Conservation (phyloP, 2,888 invertebrate species). For the Polyploca ridens region DNA sequence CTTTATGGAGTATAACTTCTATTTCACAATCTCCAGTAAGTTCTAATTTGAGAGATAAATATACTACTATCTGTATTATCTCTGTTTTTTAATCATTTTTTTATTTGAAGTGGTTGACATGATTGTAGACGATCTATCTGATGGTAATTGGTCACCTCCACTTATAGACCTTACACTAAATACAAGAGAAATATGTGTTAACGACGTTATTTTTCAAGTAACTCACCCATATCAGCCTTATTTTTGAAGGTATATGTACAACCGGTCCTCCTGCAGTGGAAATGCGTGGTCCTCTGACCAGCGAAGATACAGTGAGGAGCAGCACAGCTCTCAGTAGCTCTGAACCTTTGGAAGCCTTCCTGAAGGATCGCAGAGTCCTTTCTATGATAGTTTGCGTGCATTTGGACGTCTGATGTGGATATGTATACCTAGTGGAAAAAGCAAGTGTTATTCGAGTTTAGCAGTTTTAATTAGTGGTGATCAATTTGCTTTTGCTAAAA, state of each 20-base stretch:
- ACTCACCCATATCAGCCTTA: constrained; percentile 99
- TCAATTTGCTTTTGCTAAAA: too few relatives aligned
- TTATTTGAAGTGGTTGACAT: too few relatives aligned
- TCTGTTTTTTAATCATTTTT: too few relatives aligned
- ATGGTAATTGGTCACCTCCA: too few relatives aligned
- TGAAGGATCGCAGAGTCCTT: constrained; percentile 99
- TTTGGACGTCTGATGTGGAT: constrained; percentile 99
- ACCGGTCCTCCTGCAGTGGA: constrained; percentile 95
- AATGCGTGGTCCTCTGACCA: constrained; percentile 98
- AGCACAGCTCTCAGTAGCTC: constrained; percentile 98
- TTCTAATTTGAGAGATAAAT: too few relatives aligned
- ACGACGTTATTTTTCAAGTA: neutral
- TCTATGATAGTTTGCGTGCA: constrained; percentile 99
- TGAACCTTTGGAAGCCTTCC: constrained; percentile 98
- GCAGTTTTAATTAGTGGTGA: too few relatives aligned
- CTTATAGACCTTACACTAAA: neutral
- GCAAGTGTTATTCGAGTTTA: too few relatives aligned
- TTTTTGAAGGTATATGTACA: constrained; percentile 99
- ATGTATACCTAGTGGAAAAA: constrained; percentile 92
- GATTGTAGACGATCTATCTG: too few relatives aligned
- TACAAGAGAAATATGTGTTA: neutral
- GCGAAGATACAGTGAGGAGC: constrained; percentile 96
- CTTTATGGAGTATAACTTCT: too few relatives aligned
- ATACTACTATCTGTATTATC: too few relatives aligned
- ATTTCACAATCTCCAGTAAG: too few relatives aligned